phyloP scores from a whole-genome alignment of 2,113 vertebrate genomes.

The Vombatus ursinus region DNA sequence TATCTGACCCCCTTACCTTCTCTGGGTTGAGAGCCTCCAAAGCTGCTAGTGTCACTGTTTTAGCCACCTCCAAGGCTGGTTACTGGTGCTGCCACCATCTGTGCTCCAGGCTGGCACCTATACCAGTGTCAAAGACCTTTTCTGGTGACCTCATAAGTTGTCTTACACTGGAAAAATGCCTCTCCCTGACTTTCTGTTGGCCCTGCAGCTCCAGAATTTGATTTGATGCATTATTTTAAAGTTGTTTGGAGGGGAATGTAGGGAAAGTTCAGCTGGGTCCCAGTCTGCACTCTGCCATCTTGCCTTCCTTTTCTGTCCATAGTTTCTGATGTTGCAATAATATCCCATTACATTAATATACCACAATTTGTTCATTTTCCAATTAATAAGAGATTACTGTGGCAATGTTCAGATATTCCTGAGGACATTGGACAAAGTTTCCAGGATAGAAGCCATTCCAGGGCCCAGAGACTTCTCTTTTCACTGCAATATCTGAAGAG shows the following conservation, averaged over 20 bases:
- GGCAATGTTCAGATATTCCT: background rate
- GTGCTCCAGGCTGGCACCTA: too few relatives aligned
- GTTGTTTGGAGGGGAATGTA: background rate
- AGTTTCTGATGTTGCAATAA: background rate
- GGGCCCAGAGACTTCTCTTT: background rate
- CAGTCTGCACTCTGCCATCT: background rate
- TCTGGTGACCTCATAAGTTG: background rate
- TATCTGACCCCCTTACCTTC: too few relatives aligned
- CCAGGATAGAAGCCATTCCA: background rate
- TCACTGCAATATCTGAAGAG: background rate
- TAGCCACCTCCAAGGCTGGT: too few relatives aligned
- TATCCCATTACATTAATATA: background rate
- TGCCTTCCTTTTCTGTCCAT: background rate
- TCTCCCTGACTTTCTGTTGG: background rate
- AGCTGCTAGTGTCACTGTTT: too few relatives aligned
- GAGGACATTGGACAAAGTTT: background rate
- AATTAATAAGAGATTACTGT: background rate
- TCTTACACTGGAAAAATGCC: background rate
- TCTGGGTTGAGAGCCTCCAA: too few relatives aligned
- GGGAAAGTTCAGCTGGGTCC: background rate
- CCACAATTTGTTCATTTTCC: background rate
- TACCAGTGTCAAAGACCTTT: background rate
- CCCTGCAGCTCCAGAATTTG: background rate
- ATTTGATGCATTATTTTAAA: background rate
- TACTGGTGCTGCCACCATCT: too few relatives aligned